phyloP scores from a whole-genome alignment of 2,113 vertebrate species.

The Protobothrops mucrosquamatus region DNA sequence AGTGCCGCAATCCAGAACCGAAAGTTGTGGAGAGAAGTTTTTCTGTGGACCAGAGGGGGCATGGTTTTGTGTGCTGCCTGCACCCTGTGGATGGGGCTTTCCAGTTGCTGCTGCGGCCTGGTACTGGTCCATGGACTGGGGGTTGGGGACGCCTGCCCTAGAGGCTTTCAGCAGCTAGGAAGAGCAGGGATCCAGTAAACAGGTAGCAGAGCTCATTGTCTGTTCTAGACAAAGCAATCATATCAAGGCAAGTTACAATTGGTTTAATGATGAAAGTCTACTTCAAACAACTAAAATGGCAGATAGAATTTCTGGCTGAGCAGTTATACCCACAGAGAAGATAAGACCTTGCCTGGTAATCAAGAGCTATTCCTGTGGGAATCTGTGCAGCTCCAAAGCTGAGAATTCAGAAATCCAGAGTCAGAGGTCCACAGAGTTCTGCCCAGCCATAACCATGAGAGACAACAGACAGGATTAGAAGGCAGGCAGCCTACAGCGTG shows the following conservation, averaged over 20 bases:
- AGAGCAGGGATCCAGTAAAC: not conserved
- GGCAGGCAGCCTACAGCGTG: not conserved
- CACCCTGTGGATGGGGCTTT: too few species aligned
- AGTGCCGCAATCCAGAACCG: too few species aligned
- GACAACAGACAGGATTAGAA: not conserved
- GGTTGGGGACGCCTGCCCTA: not conserved
- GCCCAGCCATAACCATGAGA: not conserved
- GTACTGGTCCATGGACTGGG: too few species aligned
- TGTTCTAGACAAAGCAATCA: not conserved
- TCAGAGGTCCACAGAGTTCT: not conserved
- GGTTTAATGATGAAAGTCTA: not conserved
- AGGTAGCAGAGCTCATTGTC: not conserved
- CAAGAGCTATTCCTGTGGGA: not conserved
- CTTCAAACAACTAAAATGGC: not conserved
- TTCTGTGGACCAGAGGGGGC: too few species aligned
- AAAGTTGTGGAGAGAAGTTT: too few species aligned
- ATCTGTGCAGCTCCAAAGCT: not conserved
- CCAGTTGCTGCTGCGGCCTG: too few species aligned
- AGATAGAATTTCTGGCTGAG: not conserved
- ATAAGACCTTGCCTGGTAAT: not conserved
- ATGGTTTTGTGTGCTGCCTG: too few species aligned
- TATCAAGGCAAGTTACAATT: not conserved
- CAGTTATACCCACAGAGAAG: not conserved
- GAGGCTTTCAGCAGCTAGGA: not conserved
- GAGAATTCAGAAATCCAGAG: not conserved